Conservation (phyloP, 2,113 vertebrate genomes). For the Dermatemys mawii region DNA sequence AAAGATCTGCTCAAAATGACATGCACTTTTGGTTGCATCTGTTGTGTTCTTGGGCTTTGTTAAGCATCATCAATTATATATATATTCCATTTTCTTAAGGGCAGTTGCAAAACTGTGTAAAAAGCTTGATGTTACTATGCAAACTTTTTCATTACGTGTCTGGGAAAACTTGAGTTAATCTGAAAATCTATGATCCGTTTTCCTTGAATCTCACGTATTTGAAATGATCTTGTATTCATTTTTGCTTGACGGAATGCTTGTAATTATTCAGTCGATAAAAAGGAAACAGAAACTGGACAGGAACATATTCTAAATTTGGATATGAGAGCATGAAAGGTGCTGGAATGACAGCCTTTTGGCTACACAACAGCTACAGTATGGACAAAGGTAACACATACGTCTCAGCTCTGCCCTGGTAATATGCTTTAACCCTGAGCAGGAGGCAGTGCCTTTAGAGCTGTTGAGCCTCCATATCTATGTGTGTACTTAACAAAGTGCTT, state of each 20-base stretch:
- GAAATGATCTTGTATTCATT: constrained; percentile 15
- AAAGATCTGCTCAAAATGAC: constrained; percentile 77
- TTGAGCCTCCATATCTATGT: background rate
- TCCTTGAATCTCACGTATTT: constrained; percentile 27
- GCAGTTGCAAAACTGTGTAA: constrained; percentile 31
- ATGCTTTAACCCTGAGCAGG: background rate
- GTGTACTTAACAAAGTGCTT: background rate
- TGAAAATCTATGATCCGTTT: constrained; percentile 9
- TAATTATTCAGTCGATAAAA: background rate
- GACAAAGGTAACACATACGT: background rate
- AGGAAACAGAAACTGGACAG: background rate
- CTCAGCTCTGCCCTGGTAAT: background rate
- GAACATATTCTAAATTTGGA: constrained; percentile 23
- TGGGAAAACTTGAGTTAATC: background rate
- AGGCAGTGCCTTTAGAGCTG: background rate
- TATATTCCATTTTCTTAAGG: constrained; percentile 41
- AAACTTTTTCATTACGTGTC: background rate
- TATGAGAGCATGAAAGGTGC: background rate
- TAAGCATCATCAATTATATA: constrained; percentile 76
- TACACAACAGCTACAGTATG: background rate
- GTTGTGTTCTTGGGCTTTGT: constrained; percentile 75
- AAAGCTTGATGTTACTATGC: constrained; percentile 36
- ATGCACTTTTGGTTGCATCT: constrained; percentile 75
- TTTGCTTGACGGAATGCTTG: background rate
- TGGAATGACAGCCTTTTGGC: background rate